phyloP scores from a whole-genome alignment of 2,888 invertebrate genomes.

The Muschampia plurimacula region DNA sequence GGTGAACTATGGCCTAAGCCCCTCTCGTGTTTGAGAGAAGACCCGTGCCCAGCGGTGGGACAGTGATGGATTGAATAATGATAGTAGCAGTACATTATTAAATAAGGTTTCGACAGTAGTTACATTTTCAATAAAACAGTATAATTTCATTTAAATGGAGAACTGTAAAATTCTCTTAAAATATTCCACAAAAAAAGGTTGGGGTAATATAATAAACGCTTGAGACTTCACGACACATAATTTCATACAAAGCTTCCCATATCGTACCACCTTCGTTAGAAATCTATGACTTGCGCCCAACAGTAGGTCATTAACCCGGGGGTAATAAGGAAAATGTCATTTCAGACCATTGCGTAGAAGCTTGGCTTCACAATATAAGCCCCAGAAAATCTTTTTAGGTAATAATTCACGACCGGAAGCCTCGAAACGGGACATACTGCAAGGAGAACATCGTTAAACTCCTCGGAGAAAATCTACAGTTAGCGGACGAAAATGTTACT shows the following conservation, averaged over 20 bases:
- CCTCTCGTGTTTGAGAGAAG: too few species aligned
- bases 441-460: constrained; percentile 81
- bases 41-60: too few species aligned
- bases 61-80: too few species aligned
- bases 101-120: too few species aligned
- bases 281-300: neutral
- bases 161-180: too few species aligned
- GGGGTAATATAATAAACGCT: too few species aligned
- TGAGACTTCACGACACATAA: too few species aligned
- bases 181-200: too few species aligned
- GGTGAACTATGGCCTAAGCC: too few species aligned
- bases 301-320: neutral
- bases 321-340: constrained; percentile 6
- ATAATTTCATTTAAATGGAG: too few species aligned
- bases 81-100: too few species aligned
- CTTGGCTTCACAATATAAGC: constrained; percentile 15
- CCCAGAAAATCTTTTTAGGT: constrained; percentile 60
- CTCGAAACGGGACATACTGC: constrained; percentile 79
- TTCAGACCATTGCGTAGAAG: constrained; percentile 18
- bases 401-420: constrained; percentile 81
- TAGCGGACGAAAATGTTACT: constrained; percentile 81
- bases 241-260: neutral
- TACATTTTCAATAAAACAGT: too few species aligned
- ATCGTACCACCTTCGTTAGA: neutral
- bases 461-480: constrained; percentile 76